These are phyloP conservation scores for Drosophila watanabei DNA, from an alignment of 1,140 invertebrate species.

Conservation along the genomic window DNA sequence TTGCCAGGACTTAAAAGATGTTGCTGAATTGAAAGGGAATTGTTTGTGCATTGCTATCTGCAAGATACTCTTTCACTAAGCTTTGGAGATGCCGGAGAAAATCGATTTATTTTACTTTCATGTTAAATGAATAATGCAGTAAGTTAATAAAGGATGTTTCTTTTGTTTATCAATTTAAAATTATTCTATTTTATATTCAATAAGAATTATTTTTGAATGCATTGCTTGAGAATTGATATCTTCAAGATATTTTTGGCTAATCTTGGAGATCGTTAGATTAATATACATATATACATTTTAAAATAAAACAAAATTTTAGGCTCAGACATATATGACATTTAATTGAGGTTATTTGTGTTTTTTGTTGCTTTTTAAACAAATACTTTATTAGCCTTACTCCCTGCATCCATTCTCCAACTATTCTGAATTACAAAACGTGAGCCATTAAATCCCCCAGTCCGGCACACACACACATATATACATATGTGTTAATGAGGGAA, in stretches of 20 bases:
- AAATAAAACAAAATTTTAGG: too few species aligned
- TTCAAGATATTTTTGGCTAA: too few species aligned
- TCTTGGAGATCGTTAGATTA: too few species aligned
- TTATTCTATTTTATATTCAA: too few species aligned
- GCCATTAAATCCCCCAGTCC: slow-evolving; percentile 4
- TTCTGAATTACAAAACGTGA: slow-evolving; percentile 5
- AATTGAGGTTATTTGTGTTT: background rate
- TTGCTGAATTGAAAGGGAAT: slow-evolving; percentile 35
- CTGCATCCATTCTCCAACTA: too few species aligned
- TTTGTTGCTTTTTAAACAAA: background rate
- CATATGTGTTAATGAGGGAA: slow-evolving; percentile 28
- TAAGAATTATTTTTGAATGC: too few species aligned
- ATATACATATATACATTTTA: too few species aligned
- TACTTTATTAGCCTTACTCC: background rate
- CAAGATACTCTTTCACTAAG: slow-evolving; percentile 20
- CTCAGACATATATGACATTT: background rate
- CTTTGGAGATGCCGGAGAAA: too few species aligned
- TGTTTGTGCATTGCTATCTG: slow-evolving; percentile 21
- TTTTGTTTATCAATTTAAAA: background rate
- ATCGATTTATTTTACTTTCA: background rate
- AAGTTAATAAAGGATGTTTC: background rate
- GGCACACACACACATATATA: background rate
- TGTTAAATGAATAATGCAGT: background rate
- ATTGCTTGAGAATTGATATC: too few species aligned
- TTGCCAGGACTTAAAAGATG: slow-evolving; percentile 22